Evolutionary conservation across 2,888 invertebrate species (phyloP).

Genomic region (Tubulanus polymorphus): DNA sequence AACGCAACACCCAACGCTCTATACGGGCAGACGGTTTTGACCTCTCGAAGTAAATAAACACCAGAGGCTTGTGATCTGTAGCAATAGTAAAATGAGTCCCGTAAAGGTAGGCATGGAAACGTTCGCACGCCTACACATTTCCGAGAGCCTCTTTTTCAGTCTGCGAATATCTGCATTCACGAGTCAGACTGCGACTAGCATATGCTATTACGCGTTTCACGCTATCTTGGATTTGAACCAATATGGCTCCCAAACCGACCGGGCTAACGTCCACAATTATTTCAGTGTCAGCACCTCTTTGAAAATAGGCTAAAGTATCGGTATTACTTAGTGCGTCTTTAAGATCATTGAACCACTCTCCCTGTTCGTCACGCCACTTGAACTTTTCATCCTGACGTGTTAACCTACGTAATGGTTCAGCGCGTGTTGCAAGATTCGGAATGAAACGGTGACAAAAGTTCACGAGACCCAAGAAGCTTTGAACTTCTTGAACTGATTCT

Average conservation of each 20-base stretch:
- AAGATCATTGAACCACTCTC: conserved; percentile 7
- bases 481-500: not conserved
- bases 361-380: conserved; percentile 9
- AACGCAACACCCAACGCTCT: conserved; percentile 13
- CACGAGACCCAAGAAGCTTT: conserved; percentile 18
- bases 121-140: conserved; percentile 9
- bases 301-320: conserved; percentile 12
- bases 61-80: conserved; percentile 16
- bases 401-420: conserved; percentile 14
- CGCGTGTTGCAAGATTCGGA: conserved; percentile 17
- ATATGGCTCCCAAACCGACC: conserved; percentile 10
- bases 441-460: conserved; percentile 17
- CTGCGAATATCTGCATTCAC: conserved; percentile 12
- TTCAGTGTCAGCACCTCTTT: conserved; percentile 5
- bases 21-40: conserved; percentile 17
- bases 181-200: conserved; percentile 3
- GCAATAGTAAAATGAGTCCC: conserved; percentile 3
- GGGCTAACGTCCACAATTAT: conserved; percentile 10
- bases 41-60: conserved; percentile 8
- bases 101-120: conserved; percentile 4
- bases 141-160: conserved; percentile 12
- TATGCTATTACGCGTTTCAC: not conserved
- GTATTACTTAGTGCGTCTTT: conserved; percentile 8
- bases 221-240: conserved; percentile 9
- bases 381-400: conserved; percentile 8